These are phyloP conservation scores for Idris sp. DNA, from an alignment of 1,140 invertebrate genomes.

Conservation along the genomic window DNA sequence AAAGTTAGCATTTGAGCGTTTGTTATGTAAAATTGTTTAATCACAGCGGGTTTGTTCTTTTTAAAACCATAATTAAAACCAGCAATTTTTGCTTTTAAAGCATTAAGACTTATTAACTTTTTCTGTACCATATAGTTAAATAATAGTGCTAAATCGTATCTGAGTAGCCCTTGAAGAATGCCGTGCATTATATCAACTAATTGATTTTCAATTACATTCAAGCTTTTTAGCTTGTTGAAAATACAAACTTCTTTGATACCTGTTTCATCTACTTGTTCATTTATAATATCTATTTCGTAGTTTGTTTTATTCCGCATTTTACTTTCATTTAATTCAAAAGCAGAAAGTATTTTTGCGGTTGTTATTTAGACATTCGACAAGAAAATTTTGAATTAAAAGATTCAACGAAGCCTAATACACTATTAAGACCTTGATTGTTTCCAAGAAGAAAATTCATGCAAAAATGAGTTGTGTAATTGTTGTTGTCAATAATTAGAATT, in stretches of 20 bases:
- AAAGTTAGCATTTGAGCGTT: constrained; percentile 7
- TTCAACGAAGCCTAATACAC: constrained; percentile 16
- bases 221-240: constrained; percentile 6
- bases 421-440: constrained; percentile 14
- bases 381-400: constrained; percentile 5
- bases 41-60: background rate
- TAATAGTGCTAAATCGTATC: constrained; percentile 7
- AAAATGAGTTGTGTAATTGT: background rate
- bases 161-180: background rate
- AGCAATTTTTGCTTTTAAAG: background rate
- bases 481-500: background rate
- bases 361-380: constrained; percentile 10
- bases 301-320: background rate
- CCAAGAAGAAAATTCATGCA: constrained; percentile 7
- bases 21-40: background rate
- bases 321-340: too few relatives aligned
- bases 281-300: background rate
- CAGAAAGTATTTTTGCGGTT: too few relatives aligned
- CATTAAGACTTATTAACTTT: constrained; percentile 43
- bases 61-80: constrained; percentile 13
- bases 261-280: background rate
- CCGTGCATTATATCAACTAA: constrained; percentile 13
- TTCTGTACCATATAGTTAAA: background rate
- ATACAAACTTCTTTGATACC: constrained; percentile 1
- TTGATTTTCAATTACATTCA: background rate